A percentile compares a stretch with the other conserved stretches of the same genome.
phyloP scores from a whole-genome alignment of 2,113 vertebrate species.

The Siphamia tubifer region DNA sequence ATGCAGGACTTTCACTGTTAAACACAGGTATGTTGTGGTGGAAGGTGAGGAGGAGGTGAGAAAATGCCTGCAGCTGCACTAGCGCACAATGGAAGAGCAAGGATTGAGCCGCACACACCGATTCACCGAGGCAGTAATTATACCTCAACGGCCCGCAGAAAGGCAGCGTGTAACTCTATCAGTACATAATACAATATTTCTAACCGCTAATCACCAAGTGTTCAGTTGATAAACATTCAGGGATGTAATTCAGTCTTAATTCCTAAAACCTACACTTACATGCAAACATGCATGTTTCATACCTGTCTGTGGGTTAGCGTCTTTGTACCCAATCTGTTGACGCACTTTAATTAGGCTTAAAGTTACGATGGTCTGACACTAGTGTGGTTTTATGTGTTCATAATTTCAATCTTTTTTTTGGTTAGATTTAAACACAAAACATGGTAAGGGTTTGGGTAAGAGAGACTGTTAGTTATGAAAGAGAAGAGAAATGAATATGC shows the following conservation, averaged over 20 bases:
- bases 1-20: conserved; percentile 48
- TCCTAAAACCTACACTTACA: fast-evolving
- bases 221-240: not conserved
- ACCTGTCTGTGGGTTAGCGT: too few relatives aligned
- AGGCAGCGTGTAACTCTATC: not conserved
- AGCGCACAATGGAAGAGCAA: conserved; percentile 32
- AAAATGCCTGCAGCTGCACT: conserved; percentile 55
- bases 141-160: conserved; percentile 9
- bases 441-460: too few relatives aligned
- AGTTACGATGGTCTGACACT: too few relatives aligned
- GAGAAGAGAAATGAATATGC: too few relatives aligned
- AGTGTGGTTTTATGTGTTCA: too few relatives aligned
- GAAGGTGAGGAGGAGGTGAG: conserved; percentile 61
- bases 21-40: conserved; percentile 42
- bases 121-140: conserved; percentile 28
- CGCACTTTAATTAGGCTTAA: too few relatives aligned
- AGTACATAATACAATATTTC: not conserved
- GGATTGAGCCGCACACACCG: not conserved
- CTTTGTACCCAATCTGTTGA: too few relatives aligned
- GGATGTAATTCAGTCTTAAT: not conserved
- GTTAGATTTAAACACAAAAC: too few relatives aligned
- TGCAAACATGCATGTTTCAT: too few relatives aligned
- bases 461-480: too few relatives aligned
- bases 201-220: not conserved
- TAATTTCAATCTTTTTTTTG: too few relatives aligned